Evolutionary conservation across 2,888 invertebrate genomes (phyloP), one percentile per base, ranked within the genome.

Genomic region (Gerris lacustris): DNA sequence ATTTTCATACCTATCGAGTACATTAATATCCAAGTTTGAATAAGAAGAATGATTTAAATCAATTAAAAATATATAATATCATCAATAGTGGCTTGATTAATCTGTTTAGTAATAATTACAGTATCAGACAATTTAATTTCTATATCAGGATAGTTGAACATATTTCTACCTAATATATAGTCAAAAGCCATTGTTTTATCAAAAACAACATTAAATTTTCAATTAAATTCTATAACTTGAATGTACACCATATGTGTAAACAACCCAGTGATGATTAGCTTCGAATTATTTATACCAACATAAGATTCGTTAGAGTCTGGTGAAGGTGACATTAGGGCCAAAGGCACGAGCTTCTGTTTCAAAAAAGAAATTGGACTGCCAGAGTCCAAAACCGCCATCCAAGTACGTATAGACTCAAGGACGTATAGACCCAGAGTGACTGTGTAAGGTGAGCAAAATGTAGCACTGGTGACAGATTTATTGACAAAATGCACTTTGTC

Each of bases 281-380:
- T 55, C 2, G 2, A 55, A 55, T 55, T 55, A 55, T 55, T 55
- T 11, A 55, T 55, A 55, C 55, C 55, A 55, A 55, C 31, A 55
- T 55, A 55, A 55, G 55, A 55, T 55, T 55, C 55, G 15, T 55
- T 55, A 55, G 9, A 9, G 9, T 5, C 55, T 11, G 55, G 55
- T 11, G 5, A 5, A 11, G 55, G 55, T 55, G 15, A 55, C 55
- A 55, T 55, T 15, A 55, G 15, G 15, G 9, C 55, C 55, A 2
- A 11, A 15, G 73, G 72, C 45, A 75, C 76, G 67, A 75, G 75
- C 66, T 73, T 72, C 45, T 62, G 47, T n/a, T 45, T 31, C 6
- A 69, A 2, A 31, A 67, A 18, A 6, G 70, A 70, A 18, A 69
- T 69, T 31, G 70, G 70, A 17, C 67, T 66, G 6, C 67, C 70